Evolutionary conservation across 2,113 vertebrate genomes (phyloP), one percentile per base, ranked within the genome.

Genomic region (Clarias gariepinus): DNA sequence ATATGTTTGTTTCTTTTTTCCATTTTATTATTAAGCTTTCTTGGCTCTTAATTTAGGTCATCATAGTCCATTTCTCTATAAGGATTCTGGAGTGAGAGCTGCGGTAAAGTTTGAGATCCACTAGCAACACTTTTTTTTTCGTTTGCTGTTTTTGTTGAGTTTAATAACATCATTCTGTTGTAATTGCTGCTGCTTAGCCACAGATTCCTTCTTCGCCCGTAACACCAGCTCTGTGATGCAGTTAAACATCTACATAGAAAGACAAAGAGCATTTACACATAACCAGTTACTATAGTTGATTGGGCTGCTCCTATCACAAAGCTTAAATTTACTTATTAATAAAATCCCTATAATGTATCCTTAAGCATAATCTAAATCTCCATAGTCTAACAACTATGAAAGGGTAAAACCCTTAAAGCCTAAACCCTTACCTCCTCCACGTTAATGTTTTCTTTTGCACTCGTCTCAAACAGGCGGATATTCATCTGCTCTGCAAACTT

Each of bases 401-500:
- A 76, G 23, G 12, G 23, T 53, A 55, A n/a, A 86, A 58, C 4
- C 28, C 79, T 57, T 6, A 21, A 87, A 66, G 61, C 47, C 61
- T 55, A 63, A 55, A 33, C 52, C 64, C 87, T 89, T 94, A 99
- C 98, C 98, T 99, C 98, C 93, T 99, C 98, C 89, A 99, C 98
- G 1, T 99, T 99, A 91, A 98, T 92, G 77, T 99, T 99, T 93
- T 99, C 98, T 94, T 99, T 99, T 88, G 98, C 98, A 61, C 98
- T 99, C 83, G 98, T 99, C 95, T 99, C 98, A 87, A 99, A 99
- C 92, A 99, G 93, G 84, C 96, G 97, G 94, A 99, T 99, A 89
- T 97, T 97, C 98, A 99, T 99, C 96, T 99, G 98, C 91, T 96
- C 98, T 0, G 98, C 98, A 87, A 99, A 99, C 92, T 99, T 99